Percentiles rank a stretch among this genome's conserved stretches.
Conservation (phyloP, 2,888 invertebrate genomes). For the Drosophila fulvimacula region DNA sequence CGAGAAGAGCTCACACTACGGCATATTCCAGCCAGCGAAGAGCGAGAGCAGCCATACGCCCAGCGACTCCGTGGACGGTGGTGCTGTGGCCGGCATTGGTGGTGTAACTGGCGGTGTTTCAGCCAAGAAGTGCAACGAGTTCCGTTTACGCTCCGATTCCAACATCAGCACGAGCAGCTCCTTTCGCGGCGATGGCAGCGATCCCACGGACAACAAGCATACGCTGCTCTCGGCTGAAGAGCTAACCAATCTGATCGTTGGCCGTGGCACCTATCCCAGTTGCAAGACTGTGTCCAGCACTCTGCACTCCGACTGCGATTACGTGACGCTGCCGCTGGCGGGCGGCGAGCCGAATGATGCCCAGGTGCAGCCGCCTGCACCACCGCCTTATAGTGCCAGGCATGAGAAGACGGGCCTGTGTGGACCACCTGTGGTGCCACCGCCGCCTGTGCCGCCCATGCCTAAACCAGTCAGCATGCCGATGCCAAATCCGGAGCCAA, state of each 20-base stretch:
- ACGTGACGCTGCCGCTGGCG: slow-evolving; percentile 89
- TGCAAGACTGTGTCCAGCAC: slow-evolving; percentile 93
- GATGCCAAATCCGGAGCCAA: slow-evolving; percentile 38
- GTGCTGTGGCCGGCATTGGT: slow-evolving; percentile 71
- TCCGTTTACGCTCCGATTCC: slow-evolving; percentile 90
- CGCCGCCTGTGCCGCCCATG: slow-evolving; percentile 45
- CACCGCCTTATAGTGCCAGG: slow-evolving; percentile 89
- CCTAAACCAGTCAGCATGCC: slow-evolving; percentile 33
- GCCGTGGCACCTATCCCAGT: slow-evolving; percentile 90
- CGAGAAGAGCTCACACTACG: slow-evolving; percentile 87
- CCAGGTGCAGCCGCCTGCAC: slow-evolving; percentile 87
- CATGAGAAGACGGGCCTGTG: slow-evolving; percentile 87
- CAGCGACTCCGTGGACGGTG: slow-evolving; percentile 86
- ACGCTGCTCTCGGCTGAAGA: slow-evolving; percentile 92
- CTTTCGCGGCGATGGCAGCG: slow-evolving; percentile 95
- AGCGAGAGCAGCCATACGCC: slow-evolving; percentile 67
- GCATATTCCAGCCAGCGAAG: slow-evolving; percentile 86
- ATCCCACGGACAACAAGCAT: slow-evolving; percentile 92
- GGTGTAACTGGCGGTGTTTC: slow-evolving; percentile 83
- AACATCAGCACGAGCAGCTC: slow-evolving; percentile 92
- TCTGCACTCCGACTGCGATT: slow-evolving; percentile 95
- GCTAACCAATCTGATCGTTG: slow-evolving; percentile 93
- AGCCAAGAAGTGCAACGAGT: slow-evolving; percentile 83
- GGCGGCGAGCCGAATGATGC: slow-evolving; percentile 84
- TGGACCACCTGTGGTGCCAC: slow-evolving; percentile 75